These are phyloP conservation scores for Plagiodera versicolora DNA, from an alignment of 2,888 invertebrate species.

Conservation along the genomic window DNA sequence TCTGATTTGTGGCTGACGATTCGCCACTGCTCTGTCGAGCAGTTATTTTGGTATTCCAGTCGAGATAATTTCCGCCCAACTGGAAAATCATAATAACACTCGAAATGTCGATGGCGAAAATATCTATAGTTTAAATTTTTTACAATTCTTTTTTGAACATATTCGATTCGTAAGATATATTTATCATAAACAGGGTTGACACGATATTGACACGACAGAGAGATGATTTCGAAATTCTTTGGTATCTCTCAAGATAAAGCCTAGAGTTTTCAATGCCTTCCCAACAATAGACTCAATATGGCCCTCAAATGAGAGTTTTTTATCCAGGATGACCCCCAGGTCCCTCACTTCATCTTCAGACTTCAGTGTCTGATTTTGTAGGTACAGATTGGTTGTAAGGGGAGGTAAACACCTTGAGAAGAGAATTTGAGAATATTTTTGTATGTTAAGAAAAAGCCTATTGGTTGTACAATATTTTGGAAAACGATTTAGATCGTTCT, in stretches of 20 bases:
- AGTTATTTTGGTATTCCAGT: no score
- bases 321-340: not conserved
- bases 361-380: not conserved
- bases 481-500: not conserved
- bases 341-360: conserved; percentile 1
- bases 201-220: not conserved
- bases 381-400: not conserved
- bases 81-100: not conserved
- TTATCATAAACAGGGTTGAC: not conserved
- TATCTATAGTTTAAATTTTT: not conserved
- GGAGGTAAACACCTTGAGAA: not conserved
- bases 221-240: not conserved
- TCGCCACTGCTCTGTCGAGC: no score
- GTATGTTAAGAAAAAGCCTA: not conserved
- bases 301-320: not conserved
- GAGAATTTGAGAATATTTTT: not conserved
- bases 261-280: not conserved
- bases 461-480: not conserved
- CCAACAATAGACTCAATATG: not conserved
- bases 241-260: not conserved
- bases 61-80: no score
- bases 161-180: not conserved
- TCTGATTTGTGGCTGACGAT: no score
- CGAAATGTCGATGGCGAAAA: not conserved
- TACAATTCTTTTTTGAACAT: not conserved